Evolutionary conservation across 2,888 invertebrate species (phyloP), one percentile per base, ranked within the genome.

Genomic region (Callimorpha dominula): DNA sequence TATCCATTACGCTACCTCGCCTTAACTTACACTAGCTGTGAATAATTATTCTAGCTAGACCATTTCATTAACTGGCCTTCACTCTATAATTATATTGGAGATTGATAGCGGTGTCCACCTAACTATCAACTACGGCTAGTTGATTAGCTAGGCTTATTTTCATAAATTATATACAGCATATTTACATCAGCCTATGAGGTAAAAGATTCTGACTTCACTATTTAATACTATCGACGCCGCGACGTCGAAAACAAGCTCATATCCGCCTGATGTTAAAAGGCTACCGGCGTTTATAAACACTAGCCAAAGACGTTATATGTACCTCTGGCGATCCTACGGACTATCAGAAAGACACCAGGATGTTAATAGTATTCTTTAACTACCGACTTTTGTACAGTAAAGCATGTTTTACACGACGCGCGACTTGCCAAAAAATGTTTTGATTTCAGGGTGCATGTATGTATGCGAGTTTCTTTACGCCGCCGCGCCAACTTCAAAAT

Each of bases 1-100:
- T 9, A 46, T 6, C 6, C 9, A 8, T 46, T 46, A 9, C 9
- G 43, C 43, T 46, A 46, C 43, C 43, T 0, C 4, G 31, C 31
- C 31, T 31, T 31, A 31, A 31, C 31, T 31, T 31, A 31, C 31
- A 31, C 31, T 31, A 31, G 1, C 31, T 74, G 71, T 78, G 67
- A 76, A 81, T 74, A 73, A 78, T 70, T 64, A 72, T 65, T 70
- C 68, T 62, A n/a, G 72, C 76, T 79, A 76, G 77, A 76, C 73
- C 75, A 79, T 79, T 74, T 81, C 75, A 75, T 78, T 76, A 78
- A 71, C 74, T 69, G 75, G 78, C 78, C 76, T 80, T 80, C 81
- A 77, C 73, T 52, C 78, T 76, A 74, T 87, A 87, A 89, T 87
- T 87, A 85, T 73, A 20, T 68, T 42, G 62, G 68, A 85, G 87